Base-by-base conservation (phyloP, 2,888 invertebrate genomes). In the Meliscaeva auricollis region DNA sequence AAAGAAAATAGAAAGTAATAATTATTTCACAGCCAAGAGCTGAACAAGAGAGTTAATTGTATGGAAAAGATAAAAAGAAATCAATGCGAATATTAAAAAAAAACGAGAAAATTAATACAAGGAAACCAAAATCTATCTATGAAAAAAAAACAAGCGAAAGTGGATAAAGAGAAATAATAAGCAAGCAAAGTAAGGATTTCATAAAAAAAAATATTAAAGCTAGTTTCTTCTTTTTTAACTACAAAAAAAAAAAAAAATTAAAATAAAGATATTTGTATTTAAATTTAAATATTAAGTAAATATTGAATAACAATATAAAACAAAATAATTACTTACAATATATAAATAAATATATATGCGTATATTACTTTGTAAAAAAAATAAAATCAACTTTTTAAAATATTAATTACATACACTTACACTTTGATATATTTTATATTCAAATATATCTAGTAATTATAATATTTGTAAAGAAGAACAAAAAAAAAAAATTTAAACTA, bases 241-340 rank as follows among this genome's bases (percentile, higher is more conserved):
- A 74, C 66, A 44, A 50, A 72, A 69, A 78, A 41, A 69, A 78
- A 41, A 35, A 78, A 66, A 74, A 83, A 56, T 75, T 80, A 84
- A 87, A 81, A 77, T 74, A 85, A 87, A 85, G 72, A 87, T 85
- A 87, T 87, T 87, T 87, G 87, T 87, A 88, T 88, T 88, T 87
- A 87, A 87, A 87, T 83, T 87, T 88, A 88, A 87, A 88, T 87
- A 87, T 87, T 88, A 88, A 88, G 88, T 87, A 87, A 87, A 88
- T 88, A 87, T 87, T 87, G 87, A 87, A 82, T 87, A 88, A 77
- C 87, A 87, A 87, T 87, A 87, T 84, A 74, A 80, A 83, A 77
- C 58, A 88, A 80, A 87, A 68, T 73, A 80, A 80, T 79, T 87
- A 88, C 87, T 81, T 77, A 87, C 88, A 87, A 88, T 87, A 87